Conservation (phyloP, 1,140 invertebrate species). For the Drosophila parabipectinata region DNA sequence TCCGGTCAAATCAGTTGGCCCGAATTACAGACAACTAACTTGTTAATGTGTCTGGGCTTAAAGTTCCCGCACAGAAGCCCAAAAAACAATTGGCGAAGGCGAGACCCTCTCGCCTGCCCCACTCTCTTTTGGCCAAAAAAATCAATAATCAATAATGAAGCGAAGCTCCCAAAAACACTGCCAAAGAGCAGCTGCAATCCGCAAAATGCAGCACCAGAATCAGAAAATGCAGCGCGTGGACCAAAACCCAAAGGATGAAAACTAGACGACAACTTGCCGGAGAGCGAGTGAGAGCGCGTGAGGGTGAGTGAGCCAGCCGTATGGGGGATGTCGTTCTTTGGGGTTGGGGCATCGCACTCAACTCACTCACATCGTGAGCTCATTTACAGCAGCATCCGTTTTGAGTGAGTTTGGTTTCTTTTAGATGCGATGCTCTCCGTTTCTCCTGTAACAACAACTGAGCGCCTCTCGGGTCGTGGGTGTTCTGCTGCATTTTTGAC, state of each 20-base stretch:
- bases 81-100: slow-evolving; percentile 40
- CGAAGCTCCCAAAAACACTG: slow-evolving; percentile 57
- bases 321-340: slow-evolving; percentile 29
- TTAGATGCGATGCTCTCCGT: neutral
- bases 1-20: slow-evolving; percentile 25
- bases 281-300: slow-evolving; percentile 14
- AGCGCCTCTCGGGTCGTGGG: slow-evolving; percentile 27
- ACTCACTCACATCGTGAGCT: neutral
- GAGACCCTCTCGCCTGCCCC: neutral
- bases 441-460: slow-evolving; percentile 33
- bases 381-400: slow-evolving; percentile 44
- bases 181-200: slow-evolving; percentile 63
- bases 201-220: slow-evolving; percentile 52
- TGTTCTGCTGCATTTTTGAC: slow-evolving; percentile 70
- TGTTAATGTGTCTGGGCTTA: slow-evolving; percentile 53
- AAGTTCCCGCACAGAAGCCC: slow-evolving; percentile 20
- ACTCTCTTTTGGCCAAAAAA: slow-evolving; percentile 49
- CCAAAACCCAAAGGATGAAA: slow-evolving; percentile 55
- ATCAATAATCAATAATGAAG: slow-evolving; percentile 78
- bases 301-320: slow-evolving; percentile 44
- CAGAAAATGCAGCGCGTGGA: slow-evolving; percentile 52
- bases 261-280: slow-evolving; percentile 35
- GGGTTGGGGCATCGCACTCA: slow-evolving; percentile 3
- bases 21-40: slow-evolving; percentile 37
- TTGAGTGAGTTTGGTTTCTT: slow-evolving; percentile 32